Evolutionary conservation across 30 jellyfish, hydroid and myxozoan species (phyloP).

Genomic region (Pelagia noctiluca): DNA sequence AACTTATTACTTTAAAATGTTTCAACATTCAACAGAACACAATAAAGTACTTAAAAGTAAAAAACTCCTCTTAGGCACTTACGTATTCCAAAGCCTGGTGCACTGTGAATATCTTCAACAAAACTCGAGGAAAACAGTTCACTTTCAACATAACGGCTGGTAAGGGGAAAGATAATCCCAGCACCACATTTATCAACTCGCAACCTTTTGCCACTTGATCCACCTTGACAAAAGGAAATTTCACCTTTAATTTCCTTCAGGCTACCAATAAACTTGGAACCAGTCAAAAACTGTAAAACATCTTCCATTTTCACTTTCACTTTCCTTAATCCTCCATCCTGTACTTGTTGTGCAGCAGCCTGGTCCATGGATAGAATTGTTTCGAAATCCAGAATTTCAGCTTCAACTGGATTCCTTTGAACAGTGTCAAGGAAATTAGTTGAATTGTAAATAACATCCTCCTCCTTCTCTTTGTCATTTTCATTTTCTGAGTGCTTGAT

Average conservation of each 20-base stretch:
- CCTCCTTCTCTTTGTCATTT: constrained; percentile 11
- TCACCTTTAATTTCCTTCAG: constrained; percentile 18
- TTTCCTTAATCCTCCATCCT: constrained; percentile 17
- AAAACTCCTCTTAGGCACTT: not conserved
- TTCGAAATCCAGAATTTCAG: constrained; percentile 14
- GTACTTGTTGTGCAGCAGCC: constrained; percentile 9
- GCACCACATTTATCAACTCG: constrained; percentile 17
- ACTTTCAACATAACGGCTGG: constrained; percentile 9
- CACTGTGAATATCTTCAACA: constrained; percentile 27
- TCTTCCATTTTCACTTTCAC: constrained; percentile 2
- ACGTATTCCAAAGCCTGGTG: constrained; percentile 34
- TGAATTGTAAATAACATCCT: constrained; percentile 24
- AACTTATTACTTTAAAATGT: not conserved
- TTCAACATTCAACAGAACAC: constrained; percentile 6
- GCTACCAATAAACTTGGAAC: constrained; percentile 30
- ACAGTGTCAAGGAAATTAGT: constrained; percentile 32
- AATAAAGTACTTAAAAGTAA: not conserved
- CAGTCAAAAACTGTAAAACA: constrained; percentile 21
- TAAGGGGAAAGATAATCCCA: constrained; percentile 19
- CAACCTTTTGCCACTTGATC: not conserved
- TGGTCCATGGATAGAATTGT: constrained; percentile 14
- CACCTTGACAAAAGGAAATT: not conserved
- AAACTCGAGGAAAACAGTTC: constrained; percentile 23
- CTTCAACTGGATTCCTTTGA: constrained; percentile 29
- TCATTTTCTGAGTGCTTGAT: constrained; percentile 20